These are phyloP conservation scores for Pygocentrus nattereri DNA, from an alignment of 2,797 vertebrate species.

Conservation along the genomic window DNA sequence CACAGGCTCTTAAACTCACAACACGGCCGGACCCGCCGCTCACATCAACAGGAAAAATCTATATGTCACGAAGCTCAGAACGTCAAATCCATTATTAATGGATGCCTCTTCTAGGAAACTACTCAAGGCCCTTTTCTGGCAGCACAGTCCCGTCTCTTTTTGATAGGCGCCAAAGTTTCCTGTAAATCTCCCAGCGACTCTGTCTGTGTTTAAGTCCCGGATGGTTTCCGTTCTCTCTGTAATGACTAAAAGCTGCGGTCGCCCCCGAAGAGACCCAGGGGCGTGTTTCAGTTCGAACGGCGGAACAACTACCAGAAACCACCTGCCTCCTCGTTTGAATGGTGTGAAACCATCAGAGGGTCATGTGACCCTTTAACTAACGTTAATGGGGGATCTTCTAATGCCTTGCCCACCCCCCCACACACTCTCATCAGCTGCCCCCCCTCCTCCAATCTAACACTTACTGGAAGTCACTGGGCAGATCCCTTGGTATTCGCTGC, in stretches of 20 bases:
- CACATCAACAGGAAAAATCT: slow-evolving; percentile 57
- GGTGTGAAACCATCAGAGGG: slow-evolving; percentile 37
- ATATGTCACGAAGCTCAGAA: slow-evolving; percentile 54
- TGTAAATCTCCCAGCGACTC: slow-evolving; percentile 61
- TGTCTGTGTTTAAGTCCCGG: slow-evolving; percentile 60
- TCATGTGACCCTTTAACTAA: slow-evolving; percentile 59
- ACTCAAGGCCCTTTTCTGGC: slow-evolving; percentile 53
- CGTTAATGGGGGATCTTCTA: slow-evolving; percentile 56
- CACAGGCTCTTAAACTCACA: slow-evolving; percentile 47
- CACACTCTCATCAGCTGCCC: neutral
- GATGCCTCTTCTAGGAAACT: slow-evolving; percentile 59
- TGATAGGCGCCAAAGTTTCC: slow-evolving; percentile 64
- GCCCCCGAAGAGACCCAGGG: slow-evolving; percentile 58
- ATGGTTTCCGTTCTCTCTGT: slow-evolving; percentile 58
- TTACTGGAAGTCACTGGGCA: slow-evolving; percentile 57
- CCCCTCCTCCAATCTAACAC: slow-evolving; percentile 38
- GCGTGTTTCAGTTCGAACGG: slow-evolving; percentile 54
- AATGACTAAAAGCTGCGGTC: slow-evolving; percentile 56
- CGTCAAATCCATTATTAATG: slow-evolving; percentile 65
- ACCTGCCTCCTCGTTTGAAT: slow-evolving; percentile 55
- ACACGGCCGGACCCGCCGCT: slow-evolving; percentile 46
- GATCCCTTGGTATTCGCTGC: slow-evolving; percentile 15
- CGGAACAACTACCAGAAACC: slow-evolving; percentile 28
- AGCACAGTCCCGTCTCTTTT: slow-evolving; percentile 49
- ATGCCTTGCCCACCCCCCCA: slow-evolving; percentile 26